Conservation (phyloP, 1,140 invertebrate species). For the Mizuhopecten yessoensis region DNA sequence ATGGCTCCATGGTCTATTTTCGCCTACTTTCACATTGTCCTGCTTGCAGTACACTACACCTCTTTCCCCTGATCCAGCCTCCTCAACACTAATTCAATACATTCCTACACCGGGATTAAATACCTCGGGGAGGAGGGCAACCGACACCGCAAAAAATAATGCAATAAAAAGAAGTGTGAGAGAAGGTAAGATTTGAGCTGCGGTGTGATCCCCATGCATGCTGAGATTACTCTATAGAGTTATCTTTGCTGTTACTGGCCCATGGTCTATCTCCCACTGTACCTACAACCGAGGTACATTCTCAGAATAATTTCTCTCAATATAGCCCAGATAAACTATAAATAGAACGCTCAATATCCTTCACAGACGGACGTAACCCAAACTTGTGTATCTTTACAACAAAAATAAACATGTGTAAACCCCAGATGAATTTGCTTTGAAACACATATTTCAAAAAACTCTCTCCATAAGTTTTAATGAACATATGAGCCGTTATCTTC, state of each 20-base stretch:
- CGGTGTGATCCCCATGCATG: not conserved
- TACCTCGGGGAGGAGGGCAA: not conserved
- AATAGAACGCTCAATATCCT: constrained; percentile 34
- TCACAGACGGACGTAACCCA: constrained; percentile 13
- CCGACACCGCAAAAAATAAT: not conserved
- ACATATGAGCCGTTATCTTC: not conserved
- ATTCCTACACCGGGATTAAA: constrained; percentile 17
- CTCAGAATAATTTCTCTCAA: constrained; percentile 32
- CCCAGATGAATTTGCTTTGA: constrained; percentile 27
- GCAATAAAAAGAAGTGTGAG: constrained; percentile 33
- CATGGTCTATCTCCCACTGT: not conserved
- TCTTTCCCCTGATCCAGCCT: not conserved
- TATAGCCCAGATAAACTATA: constrained; percentile 14
- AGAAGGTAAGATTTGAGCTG: not conserved
- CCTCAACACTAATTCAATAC: not conserved
- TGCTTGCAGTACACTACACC: not conserved
- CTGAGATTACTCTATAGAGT: not conserved
- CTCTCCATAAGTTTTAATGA: not conserved
- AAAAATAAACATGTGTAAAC: constrained; percentile 33
- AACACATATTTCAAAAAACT: constrained; percentile 9
- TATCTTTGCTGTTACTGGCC: not conserved
- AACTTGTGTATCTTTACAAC: not conserved
- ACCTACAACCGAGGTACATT: not conserved
- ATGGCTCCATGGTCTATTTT: not conserved
- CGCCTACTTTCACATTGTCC: constrained; percentile 6